These are phyloP conservation scores for Drosophila kohkoa DNA, from an alignment of 1,140 invertebrate genomes.

Conservation along the genomic window DNA sequence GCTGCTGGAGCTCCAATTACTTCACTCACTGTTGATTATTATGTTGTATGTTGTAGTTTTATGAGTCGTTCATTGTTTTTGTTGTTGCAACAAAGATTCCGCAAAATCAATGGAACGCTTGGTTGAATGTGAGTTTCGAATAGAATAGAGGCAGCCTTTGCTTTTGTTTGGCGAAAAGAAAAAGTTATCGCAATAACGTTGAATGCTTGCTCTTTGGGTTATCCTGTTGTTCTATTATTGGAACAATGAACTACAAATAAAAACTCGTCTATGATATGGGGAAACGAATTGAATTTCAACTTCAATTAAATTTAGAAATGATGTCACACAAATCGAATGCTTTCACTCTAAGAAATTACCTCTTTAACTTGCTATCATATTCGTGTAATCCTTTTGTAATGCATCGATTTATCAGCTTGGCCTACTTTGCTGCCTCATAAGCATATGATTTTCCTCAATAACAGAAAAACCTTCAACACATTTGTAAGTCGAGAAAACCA, in stretches of 20 bases:
- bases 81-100: slow-evolving; percentile 35
- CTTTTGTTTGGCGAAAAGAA: background rate
- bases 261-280: background rate
- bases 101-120: slow-evolving; percentile 52
- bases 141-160: background rate
- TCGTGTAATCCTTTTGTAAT: background rate
- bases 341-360: background rate
- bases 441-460: background rate
- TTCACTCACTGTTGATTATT: slow-evolving; percentile 54
- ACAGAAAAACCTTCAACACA: slow-evolving; percentile 14
- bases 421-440: slow-evolving; percentile 1
- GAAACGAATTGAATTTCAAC: background rate
- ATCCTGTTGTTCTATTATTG: background rate
- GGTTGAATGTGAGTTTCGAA: slow-evolving; percentile 20
- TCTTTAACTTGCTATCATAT: background rate
- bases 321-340: too few species aligned
- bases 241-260: background rate
- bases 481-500: slow-evolving; percentile 18
- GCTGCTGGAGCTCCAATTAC: slow-evolving; percentile 72
- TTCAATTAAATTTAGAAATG: background rate
- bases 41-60: slow-evolving; percentile 54
- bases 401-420: background rate
- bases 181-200: slow-evolving; percentile 6
- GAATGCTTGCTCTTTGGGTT: background rate
- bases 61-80: slow-evolving; percentile 25